A percentile compares a stretch with the other conserved stretches of the same genome.
phyloP scores from a whole-genome alignment of 2,113 vertebrate genomes.

The Climacteris rufus region DNA sequence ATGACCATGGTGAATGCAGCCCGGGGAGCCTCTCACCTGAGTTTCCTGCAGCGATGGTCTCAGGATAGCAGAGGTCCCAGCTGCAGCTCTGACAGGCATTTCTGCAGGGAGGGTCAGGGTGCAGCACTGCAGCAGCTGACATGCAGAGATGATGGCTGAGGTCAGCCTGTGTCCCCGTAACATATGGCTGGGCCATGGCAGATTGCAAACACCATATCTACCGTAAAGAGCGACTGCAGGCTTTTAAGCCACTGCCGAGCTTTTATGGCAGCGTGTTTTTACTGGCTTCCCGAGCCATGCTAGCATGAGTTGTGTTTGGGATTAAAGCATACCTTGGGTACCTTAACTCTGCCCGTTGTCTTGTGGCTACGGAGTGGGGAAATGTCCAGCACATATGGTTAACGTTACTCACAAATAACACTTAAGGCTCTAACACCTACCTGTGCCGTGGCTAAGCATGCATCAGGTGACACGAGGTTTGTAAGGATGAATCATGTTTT shows the following conservation, averaged over 20 bases:
- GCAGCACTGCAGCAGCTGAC: not conserved
- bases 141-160: not conserved
- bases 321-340: not conserved
- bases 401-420: not conserved
- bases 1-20: not conserved
- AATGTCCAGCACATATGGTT: not conserved
- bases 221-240: not conserved
- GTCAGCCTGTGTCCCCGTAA: not conserved
- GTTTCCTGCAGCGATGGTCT: rapidly evolving
- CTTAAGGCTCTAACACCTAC: not conserved
- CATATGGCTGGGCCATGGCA: not conserved
- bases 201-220: not conserved
- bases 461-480: not conserved
- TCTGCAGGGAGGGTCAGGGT: not conserved
- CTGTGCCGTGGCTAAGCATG: not conserved
- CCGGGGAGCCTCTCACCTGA: not conserved
- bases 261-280: not conserved
- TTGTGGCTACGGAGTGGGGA: not conserved
- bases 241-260: not conserved
- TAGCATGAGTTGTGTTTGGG: not conserved
- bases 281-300: not conserved
- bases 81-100: not conserved
- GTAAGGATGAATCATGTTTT: not conserved
- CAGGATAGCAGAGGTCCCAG: not conserved
- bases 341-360: not conserved